Evolutionary conservation across 2,113 vertebrate genomes (phyloP).

Genomic region (Corydoras maculifer): DNA sequence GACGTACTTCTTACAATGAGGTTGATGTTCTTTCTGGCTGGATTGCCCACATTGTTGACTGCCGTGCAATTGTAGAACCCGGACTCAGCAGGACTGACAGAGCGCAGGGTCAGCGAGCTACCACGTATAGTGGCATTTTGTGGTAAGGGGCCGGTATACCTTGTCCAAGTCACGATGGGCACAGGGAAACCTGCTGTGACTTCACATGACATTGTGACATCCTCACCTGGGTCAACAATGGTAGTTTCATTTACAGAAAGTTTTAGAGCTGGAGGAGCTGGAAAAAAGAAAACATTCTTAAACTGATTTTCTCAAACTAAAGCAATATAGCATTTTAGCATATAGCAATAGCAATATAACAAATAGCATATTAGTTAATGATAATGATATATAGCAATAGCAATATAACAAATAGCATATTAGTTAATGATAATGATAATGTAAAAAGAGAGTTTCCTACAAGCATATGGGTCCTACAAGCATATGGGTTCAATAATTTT

Average conservation of each 20-base stretch:
- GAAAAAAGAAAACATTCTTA: neutral
- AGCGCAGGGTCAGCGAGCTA: constrained; percentile 73
- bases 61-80: constrained; percentile 94
- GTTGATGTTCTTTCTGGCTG: constrained; percentile 88
- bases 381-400: too few relatives aligned
- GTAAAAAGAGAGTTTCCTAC: too few relatives aligned
- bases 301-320: too few relatives aligned
- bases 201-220: constrained; percentile 82
- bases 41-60: constrained; percentile 93
- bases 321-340: too few relatives aligned
- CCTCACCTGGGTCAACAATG: constrained; percentile 88
- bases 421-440: too few relatives aligned
- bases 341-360: too few relatives aligned
- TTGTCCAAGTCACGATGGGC: constrained; percentile 83
- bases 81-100: constrained; percentile 73
- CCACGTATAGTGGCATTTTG: constrained; percentile 72
- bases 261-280: constrained; percentile 65
- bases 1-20: constrained; percentile 78
- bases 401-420: too few relatives aligned
- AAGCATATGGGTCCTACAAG: too few relatives aligned
- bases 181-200: constrained; percentile 78
- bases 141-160: constrained; percentile 76
- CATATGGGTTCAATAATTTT: too few relatives aligned
- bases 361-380: too few relatives aligned
- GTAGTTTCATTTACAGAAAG: constrained; percentile 81